Evolutionary conservation across 2,888 invertebrate species (phyloP).

Genomic region (Corythucha ciliata): DNA sequence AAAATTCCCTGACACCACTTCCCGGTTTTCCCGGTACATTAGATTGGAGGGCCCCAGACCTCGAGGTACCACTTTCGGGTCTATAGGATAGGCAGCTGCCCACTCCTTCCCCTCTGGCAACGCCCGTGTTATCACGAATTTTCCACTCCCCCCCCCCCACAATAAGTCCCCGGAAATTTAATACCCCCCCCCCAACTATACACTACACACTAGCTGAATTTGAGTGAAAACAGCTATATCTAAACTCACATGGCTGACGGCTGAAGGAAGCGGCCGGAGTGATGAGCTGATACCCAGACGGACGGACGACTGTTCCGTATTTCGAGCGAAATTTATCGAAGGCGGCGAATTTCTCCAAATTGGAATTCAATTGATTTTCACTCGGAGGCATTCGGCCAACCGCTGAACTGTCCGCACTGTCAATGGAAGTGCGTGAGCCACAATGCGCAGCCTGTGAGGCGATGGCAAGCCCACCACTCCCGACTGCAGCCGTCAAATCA

Average conservation of each 20-base stretch:
- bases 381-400: neutral
- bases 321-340: constrained; percentile 52
- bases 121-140: too few relatives aligned
- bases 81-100: too few relatives aligned
- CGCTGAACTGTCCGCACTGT: constrained; percentile 37
- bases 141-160: too few relatives aligned
- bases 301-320: constrained; percentile 56
- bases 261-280: constrained; percentile 34
- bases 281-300: constrained; percentile 41
- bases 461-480: constrained; percentile 25
- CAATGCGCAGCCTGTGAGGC: constrained; percentile 36
- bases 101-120: too few relatives aligned
- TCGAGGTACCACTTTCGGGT: too few relatives aligned
- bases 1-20: too few relatives aligned
- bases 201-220: neutral
- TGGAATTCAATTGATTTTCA: neutral
- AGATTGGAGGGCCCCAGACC: too few relatives aligned
- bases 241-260: constrained; percentile 37
- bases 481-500: constrained; percentile 33
- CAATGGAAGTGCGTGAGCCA: constrained; percentile 38
- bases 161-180: too few relatives aligned
- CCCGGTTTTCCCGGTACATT: too few relatives aligned
- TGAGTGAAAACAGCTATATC: neutral
- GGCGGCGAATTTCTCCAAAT: constrained; percentile 43
- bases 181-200: too few relatives aligned